These are phyloP conservation scores for Rhagoletis zephyria DNA, from an alignment of 1,140 invertebrate species.

Conservation along the genomic window DNA sequence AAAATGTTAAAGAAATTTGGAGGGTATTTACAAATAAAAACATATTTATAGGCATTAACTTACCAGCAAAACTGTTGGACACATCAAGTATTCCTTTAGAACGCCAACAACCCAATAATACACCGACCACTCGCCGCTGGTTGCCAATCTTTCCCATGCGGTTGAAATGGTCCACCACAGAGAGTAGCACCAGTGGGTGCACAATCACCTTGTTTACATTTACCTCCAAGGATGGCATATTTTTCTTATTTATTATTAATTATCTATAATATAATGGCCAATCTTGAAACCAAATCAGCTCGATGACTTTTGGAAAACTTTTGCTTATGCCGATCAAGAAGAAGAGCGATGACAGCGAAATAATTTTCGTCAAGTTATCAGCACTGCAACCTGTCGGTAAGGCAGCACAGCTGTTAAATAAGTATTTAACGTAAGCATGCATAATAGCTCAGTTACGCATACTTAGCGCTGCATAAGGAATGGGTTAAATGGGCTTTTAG, in stretches of 20 bases:
- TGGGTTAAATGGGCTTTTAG: no score
- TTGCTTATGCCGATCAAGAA: conserved; percentile 42
- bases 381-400: neutral
- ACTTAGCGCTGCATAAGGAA: no score
- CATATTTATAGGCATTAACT: conserved; percentile 61
- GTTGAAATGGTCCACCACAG: conserved; percentile 99
- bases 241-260: conserved; percentile 30
- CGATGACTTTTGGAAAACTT: conserved; percentile 50
- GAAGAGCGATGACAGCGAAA: conserved; percentile 37
- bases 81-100: conserved; percentile 96
- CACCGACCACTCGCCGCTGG: conserved; percentile 97
- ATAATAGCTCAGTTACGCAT: no score
- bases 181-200: conserved; percentile 97
- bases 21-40: conserved; percentile 47
- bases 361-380: conserved; percentile 15
- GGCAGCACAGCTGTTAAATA: neutral
- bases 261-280: conserved; percentile 16
- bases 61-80: conserved; percentile 99
- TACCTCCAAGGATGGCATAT: conserved; percentile 85
- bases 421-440: no score
- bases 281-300: neutral
- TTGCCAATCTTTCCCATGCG: conserved; percentile 99
- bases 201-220: conserved; percentile 94
- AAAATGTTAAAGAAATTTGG: conserved; percentile 52
- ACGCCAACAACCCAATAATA: conserved; percentile 95